Percentiles rank a stretch among this genome's conserved stretches.
These are phyloP conservation scores for Mythimna impura DNA, from an alignment of 2,888 invertebrate species.

Conservation along the genomic window DNA sequence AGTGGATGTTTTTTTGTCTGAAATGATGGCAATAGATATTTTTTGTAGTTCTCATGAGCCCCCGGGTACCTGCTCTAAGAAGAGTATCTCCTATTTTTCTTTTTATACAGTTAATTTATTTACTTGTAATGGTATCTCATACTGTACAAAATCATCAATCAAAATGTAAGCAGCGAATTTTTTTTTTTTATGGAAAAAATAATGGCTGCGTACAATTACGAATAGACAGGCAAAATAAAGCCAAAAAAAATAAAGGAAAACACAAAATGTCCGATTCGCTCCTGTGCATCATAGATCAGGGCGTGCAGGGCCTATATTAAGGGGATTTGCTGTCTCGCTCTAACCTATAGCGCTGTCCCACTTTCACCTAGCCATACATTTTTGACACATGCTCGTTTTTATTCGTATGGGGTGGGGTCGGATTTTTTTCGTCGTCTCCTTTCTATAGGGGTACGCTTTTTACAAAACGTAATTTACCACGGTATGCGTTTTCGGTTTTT, in stretches of 20 bases:
- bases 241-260: neutral
- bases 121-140: no score
- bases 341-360: constrained; percentile 53
- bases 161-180: no score
- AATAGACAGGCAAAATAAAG: neutral
- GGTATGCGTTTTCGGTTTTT: constrained; percentile 18
- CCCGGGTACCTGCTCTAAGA: no score
- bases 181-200: neutral
- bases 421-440: constrained; percentile 30
- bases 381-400: constrained; percentile 31
- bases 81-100: no score
- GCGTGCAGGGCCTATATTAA: constrained; percentile 60
- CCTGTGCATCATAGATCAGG: constrained; percentile 53
- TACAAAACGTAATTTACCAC: constrained; percentile 28
- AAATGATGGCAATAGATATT: neutral
- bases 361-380: constrained; percentile 66
- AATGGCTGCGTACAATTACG: neutral
- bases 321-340: constrained; percentile 64
- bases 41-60: no score
- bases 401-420: constrained; percentile 39
- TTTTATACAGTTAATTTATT: no score
- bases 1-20: neutral
- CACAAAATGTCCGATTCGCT: constrained; percentile 34
- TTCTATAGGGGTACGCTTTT: constrained; percentile 36
- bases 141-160: no score